Evolutionary conservation across 2,113 vertebrate genomes (phyloP), one percentile per base, ranked within the genome.

Genomic region (Fregata magnificens): DNA sequence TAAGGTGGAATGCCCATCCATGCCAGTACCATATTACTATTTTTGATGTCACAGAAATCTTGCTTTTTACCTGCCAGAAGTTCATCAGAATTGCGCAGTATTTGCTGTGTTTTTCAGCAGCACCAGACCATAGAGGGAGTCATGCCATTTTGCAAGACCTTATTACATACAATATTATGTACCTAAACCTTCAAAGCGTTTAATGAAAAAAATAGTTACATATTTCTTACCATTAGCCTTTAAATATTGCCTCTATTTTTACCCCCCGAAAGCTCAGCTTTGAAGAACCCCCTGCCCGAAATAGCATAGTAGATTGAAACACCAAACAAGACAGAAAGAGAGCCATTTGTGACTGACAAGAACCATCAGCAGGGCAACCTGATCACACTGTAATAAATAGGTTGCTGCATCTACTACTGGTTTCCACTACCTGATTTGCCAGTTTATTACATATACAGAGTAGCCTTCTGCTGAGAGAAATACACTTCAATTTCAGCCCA

Each of bases 131-230:
- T 2, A 38, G 29, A 80, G 16, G 11, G 53, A 47, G 13, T 63
- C 11, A 36, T 12, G 11, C 10, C 28, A 44, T 88, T 90, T 79
- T 94, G 34, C 13, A 86, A 83, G 53, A 88, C n/a, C 25, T 81
- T n/a, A n/a, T n/a, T n/a, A n/a, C n/a, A n/a, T 47, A 44, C 36
- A 44, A 28, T 49, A 40, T 13, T 34, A 12, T 14, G 16, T 40
- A 40, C 15, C 32, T 40, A 67, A 92, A 40, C 5, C 36, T 71
- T 86, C 24, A 83, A 77, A 90, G 9, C 20, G 70, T 65, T 85
- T 61, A 9, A 62, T 49, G 36, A 53, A 70, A 70, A 69, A 70
- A 83, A 59, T 0, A 19, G 4, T 47, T 31, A 17, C 0, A 0
- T 40, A 47, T 55, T 77, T 84, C 34, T 76, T 62, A 69, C 32